Base-by-base conservation (phyloP, 2,797 vertebrate genomes). In the Amblyraja radiata region DNA sequence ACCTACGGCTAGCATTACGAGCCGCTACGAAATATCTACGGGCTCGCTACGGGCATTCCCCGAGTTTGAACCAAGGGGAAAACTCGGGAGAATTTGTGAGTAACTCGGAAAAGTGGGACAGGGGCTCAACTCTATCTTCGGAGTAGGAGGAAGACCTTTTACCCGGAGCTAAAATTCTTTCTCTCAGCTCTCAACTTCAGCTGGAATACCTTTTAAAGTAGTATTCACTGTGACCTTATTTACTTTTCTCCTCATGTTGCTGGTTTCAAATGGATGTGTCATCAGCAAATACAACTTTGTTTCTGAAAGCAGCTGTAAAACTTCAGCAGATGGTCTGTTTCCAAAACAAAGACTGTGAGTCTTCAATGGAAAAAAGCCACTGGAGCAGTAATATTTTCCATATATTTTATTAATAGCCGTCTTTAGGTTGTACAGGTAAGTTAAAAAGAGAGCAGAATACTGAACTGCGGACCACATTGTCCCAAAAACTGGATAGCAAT, bases 261-360 rank as follows among this genome's bases (percentile, higher is more conserved):
- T 92, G 90, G 90, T 92, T 92, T 92, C 68, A n/a, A 16, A 16
- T 74, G 71, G 46, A 9, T 92, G 90, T 92, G 39, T 92, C 73
- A 92, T 92, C 71, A 92, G 39, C 90, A 92, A 92, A 92, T 92
- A 92, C 90, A 92, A 92, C 65, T 92, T 92, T 92, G 90, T 92
- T 92, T 92, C 90, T 92, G 90, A 92, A 92, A 92, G 68, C 90
- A 92, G 36, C 74, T 92, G 76, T 92, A 74, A 92, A 92, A 92
- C 71, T 76, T 92, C 90, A 92, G 90, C 90, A 76, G 90, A 92
- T 76, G 14, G 68, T 54, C 73, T 74, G 90, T 92, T 92, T 76
- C 90, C 90, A 92, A 92, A 92, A 92, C 54, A 92, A 74, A 92
- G 90, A 58, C 90, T 74, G 84, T 88, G 90, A 28, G 46, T n/a